Percentiles rank a stretch among this genome's conserved stretches.
Evolutionary conservation across 2,797 vertebrate species (phyloP).

Genomic region (Bradypus variegatus): DNA sequence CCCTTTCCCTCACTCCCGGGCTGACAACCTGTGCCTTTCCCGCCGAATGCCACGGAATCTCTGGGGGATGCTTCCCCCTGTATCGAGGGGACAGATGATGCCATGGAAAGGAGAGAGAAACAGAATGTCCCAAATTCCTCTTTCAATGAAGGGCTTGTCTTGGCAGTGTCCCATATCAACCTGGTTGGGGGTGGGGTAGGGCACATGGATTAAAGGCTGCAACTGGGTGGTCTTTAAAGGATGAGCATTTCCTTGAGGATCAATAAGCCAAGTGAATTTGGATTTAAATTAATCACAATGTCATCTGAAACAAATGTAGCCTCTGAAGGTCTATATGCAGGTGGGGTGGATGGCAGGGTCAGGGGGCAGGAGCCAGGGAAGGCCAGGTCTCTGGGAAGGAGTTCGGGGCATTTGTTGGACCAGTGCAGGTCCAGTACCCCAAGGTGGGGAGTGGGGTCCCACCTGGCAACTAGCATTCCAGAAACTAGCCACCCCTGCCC

Average conservation of each 20-base stretch:
- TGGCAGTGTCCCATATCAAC: background rate
- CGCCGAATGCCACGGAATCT: accelerated
- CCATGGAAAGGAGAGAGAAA: background rate
- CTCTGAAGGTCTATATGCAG: background rate
- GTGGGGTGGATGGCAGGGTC: background rate
- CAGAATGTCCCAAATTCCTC: background rate
- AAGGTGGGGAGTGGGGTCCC: too few relatives aligned
- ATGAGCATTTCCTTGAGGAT: conserved; percentile 54
- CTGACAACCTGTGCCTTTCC: background rate
- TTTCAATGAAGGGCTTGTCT: background rate
- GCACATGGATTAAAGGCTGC: conserved; percentile 42
- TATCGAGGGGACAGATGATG: too few relatives aligned
- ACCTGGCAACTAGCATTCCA: background rate
- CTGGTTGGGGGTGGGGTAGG: background rate
- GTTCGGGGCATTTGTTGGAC: background rate
- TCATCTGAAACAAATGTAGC: conserved; percentile 35
- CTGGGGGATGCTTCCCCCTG: background rate
- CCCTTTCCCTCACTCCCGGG: too few relatives aligned
- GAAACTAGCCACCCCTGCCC: background rate
- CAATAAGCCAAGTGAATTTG: conserved; percentile 51
- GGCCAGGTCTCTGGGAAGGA: background rate
- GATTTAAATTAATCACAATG: conserved; percentile 57
- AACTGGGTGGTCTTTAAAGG: conserved; percentile 46
- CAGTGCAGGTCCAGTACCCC: background rate
- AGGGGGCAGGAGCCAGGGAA: background rate